A percentile compares a stretch with the other conserved stretches of the same genome.
Evolutionary conservation across 2,797 vertebrate genomes (phyloP).

Genomic region (Enteromius unitaeniatus): DNA sequence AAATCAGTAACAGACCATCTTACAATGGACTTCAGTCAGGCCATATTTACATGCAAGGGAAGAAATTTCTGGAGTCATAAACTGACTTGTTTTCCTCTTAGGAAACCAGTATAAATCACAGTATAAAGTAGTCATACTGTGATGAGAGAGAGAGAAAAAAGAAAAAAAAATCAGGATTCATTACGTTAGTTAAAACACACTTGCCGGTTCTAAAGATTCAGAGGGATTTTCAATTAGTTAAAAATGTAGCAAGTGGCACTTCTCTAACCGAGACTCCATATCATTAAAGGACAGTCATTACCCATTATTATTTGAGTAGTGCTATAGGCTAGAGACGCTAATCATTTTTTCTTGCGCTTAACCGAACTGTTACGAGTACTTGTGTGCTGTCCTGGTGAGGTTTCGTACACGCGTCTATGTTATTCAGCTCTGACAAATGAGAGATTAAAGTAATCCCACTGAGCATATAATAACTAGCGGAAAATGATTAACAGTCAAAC

Average conservation of each 20-base stretch:
- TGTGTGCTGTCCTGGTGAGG: background rate
- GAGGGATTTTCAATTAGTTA: background rate
- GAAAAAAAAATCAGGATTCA: background rate
- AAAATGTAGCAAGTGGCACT: background rate
- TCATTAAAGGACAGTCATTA: background rate
- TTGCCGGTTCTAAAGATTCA: background rate
- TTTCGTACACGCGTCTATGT: conserved; percentile 1
- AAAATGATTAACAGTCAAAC: conserved; percentile 59
- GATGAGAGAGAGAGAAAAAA: background rate
- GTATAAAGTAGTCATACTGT: background rate
- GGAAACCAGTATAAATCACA: background rate
- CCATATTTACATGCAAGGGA: background rate
- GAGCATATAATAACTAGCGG: conserved; percentile 55
- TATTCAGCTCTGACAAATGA: conserved; percentile 45
- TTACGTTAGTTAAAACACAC: background rate
- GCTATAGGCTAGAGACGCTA: background rate
- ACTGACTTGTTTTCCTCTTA: conserved; percentile 4
- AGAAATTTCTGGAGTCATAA: background rate
- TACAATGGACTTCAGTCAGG: conserved; percentile 7
- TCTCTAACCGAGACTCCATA: background rate
- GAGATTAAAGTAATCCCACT: conserved; percentile 55
- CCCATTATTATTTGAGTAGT: conserved; percentile 9
- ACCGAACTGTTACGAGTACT: conserved; percentile 4
- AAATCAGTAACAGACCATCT: conserved; percentile 11
- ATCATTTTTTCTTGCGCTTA: background rate